These are phyloP conservation scores for Pholis gunnellus DNA, from an alignment of 2,113 vertebrate species.

Conservation along the genomic window DNA sequence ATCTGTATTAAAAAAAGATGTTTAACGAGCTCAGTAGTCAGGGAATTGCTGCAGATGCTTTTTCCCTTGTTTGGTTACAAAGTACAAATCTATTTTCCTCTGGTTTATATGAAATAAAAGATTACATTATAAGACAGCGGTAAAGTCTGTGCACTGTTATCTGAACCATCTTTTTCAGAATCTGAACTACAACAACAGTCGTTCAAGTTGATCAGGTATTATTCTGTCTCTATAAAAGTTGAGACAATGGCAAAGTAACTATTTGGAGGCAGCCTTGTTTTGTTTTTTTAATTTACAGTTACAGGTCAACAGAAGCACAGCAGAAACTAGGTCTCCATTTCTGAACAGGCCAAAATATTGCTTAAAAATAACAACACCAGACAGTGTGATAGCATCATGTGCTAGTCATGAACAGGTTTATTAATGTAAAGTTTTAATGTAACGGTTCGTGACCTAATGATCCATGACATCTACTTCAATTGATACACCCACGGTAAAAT, in stretches of 20 bases:
- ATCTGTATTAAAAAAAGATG: neutral
- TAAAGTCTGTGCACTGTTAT: neutral
- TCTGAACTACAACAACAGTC: neutral
- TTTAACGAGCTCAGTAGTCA: neutral
- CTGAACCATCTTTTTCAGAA: neutral
- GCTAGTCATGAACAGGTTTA: neutral
- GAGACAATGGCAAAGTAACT: neutral
- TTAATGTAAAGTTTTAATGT: neutral
- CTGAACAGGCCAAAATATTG: neutral
- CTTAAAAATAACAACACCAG: neutral
- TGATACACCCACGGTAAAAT: neutral
- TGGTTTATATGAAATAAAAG: neutral
- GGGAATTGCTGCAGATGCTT: neutral
- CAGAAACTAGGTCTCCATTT: neutral
- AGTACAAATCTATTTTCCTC: neutral
- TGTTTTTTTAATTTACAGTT: neutral
- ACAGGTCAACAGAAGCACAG: neutral
- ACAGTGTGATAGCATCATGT: neutral
- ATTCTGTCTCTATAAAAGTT: neutral
- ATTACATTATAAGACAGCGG: neutral
- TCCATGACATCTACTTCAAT: neutral
- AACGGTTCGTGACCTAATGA: neutral
- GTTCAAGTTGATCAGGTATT: neutral
- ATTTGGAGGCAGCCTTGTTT: neutral
- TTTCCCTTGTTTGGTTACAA: slow-evolving; percentile 12